Percentiles rank a stretch among this genome's conserved stretches.
Evolutionary conservation across 2,113 vertebrate genomes (phyloP).

Genomic region (Pituophis catenifer): DNA sequence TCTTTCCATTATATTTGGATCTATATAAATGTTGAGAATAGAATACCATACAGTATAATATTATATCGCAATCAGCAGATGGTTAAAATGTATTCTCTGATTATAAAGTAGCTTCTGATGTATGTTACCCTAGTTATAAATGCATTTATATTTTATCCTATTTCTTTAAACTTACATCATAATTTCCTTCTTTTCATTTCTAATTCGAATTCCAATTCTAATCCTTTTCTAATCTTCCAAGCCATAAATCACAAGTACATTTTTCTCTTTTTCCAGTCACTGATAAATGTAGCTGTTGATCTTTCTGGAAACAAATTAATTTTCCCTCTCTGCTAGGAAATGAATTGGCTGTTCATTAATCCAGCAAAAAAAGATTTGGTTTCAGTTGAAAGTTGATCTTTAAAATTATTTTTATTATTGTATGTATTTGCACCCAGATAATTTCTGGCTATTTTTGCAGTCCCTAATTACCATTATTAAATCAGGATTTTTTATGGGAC

Average conservation of each 20-base stretch:
- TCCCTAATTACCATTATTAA: neutral
- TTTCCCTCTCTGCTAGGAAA: neutral
- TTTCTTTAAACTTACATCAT: neutral
- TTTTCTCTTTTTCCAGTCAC: neutral
- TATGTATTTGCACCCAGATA: neutral
- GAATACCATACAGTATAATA: neutral
- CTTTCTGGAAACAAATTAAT: neutral
- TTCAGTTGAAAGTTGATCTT: neutral
- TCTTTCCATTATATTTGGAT: neutral
- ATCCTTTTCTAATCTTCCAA: neutral
- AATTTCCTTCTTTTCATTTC: neutral
- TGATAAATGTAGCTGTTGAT: neutral
- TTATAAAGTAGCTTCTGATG: neutral
- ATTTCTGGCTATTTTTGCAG: neutral
- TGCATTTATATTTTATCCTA: neutral
- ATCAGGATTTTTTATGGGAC: neutral
- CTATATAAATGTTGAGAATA: neutral
- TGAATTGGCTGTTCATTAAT: neutral
- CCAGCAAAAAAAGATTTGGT: neutral
- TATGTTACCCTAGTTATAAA: neutral
- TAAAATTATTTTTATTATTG: neutral
- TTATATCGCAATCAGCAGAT: neutral
- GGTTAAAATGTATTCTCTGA: neutral
- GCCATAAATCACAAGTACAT: neutral
- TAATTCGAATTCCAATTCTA: too few species aligned